Evolutionary conservation across 1,140 invertebrate species (phyloP).

Genomic region (Cardiocondyla obscurior): DNA sequence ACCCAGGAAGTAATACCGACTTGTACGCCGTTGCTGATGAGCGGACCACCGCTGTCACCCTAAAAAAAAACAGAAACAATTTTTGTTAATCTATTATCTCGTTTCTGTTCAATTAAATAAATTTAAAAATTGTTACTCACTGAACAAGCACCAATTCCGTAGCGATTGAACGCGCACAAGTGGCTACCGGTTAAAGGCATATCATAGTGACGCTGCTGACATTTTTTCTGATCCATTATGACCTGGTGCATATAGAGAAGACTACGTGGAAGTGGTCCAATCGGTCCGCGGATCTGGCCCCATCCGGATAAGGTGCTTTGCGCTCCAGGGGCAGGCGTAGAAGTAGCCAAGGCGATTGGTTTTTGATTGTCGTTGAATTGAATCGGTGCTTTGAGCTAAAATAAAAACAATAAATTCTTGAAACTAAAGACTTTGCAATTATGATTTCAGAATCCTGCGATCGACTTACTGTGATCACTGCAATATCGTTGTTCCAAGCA

Average conservation of each 20-base stretch:
- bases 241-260: neutral
- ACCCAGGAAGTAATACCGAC: constrained; percentile 87
- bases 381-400: neutral
- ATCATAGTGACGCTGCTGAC: neutral
- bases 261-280: neutral
- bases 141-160: constrained; percentile 83
- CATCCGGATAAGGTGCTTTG: constrained; percentile 10
- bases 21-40: constrained; percentile 76
- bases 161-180: constrained; percentile 84
- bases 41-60: constrained; percentile 85
- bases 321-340: neutral
- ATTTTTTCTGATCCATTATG: neutral
- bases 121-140: constrained; percentile 70
- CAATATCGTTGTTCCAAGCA: constrained; percentile 57
- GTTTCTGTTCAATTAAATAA: no score
- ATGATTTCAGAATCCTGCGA: neutral
- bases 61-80: constrained; percentile 77
- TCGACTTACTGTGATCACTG: constrained; percentile 61
- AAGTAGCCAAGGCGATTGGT: neutral
- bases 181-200: constrained; percentile 70
- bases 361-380: neutral
- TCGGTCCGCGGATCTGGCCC: neutral
- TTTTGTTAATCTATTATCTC: neutral
- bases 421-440: neutral
- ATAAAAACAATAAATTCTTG: neutral